These are phyloP conservation scores for Xenotilapia flavipinnis DNA, from an alignment of 2,113 vertebrate species.

Conservation along the genomic window DNA sequence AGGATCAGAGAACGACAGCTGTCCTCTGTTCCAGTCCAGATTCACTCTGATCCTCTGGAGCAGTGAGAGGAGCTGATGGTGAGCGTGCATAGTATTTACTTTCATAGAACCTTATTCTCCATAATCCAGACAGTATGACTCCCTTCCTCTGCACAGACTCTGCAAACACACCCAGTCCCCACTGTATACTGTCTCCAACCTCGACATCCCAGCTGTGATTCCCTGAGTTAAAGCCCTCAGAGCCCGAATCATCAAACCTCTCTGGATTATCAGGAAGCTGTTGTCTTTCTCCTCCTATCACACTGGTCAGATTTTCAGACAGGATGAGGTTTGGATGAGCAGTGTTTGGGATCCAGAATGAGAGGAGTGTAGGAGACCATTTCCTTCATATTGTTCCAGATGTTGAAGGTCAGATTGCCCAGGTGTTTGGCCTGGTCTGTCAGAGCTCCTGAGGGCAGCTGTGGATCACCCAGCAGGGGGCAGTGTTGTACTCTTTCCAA, in stretches of 20 bases:
- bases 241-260: background rate
- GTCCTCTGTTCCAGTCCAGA: background rate
- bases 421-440: background rate
- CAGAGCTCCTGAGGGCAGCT: background rate
- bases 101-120: background rate
- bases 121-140: background rate
- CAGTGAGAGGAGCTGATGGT: background rate
- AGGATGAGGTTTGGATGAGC: no score
- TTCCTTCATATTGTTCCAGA: background rate
- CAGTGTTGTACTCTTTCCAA: background rate
- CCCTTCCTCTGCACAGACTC: background rate
- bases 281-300: fast-evolving
- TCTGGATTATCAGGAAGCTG: background rate
- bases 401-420: background rate
- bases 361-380: background rate
- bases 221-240: background rate
- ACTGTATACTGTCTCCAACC: background rate
- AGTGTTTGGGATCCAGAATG: no score
- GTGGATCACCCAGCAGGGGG: background rate
- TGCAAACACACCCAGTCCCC: background rate
- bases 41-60: background rate
- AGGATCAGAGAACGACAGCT: background rate
- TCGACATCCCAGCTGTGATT: background rate
- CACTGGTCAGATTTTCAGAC: background rate
- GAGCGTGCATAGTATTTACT: fast-evolving